Conservation (phyloP, 2,888 invertebrate genomes). For the Hydrotaea cyrtoneurina region DNA sequence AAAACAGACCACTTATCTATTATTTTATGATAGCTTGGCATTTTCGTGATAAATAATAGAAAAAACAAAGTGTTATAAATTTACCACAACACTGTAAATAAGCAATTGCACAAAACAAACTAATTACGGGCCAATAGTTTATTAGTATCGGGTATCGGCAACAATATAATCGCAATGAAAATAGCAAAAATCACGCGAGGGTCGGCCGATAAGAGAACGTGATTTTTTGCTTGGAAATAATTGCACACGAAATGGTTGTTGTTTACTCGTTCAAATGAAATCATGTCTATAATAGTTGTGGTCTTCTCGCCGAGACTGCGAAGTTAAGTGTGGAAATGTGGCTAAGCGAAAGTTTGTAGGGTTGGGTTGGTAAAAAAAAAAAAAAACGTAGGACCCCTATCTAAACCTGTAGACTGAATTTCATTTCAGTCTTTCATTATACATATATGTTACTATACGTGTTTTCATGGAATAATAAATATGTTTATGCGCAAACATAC, state of each 20-base stretch:
- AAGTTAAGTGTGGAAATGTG: neutral
- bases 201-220: slow-evolving; percentile 52
- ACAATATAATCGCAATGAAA: neutral
- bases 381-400: no score
- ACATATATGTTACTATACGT: no score
- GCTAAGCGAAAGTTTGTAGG: neutral
- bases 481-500: no score
- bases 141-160: neutral
- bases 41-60: neutral
- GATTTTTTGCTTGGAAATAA: neutral
- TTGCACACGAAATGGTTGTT: slow-evolving; percentile 26
- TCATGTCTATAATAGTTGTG: neutral
- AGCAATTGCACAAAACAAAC: neutral
- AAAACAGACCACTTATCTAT: neutral
- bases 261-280: neutral
- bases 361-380: no score
- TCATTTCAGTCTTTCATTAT: no score
- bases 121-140: neutral
- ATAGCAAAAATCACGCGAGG: slow-evolving; percentile 46
- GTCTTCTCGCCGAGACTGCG: neutral
- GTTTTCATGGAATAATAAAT: no score
- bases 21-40: neutral
- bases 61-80: neutral
- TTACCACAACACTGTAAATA: neutral
- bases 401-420: no score